Evolutionary conservation across 2,113 vertebrate species (phyloP).

Genomic region (Antechinus flavipes): DNA sequence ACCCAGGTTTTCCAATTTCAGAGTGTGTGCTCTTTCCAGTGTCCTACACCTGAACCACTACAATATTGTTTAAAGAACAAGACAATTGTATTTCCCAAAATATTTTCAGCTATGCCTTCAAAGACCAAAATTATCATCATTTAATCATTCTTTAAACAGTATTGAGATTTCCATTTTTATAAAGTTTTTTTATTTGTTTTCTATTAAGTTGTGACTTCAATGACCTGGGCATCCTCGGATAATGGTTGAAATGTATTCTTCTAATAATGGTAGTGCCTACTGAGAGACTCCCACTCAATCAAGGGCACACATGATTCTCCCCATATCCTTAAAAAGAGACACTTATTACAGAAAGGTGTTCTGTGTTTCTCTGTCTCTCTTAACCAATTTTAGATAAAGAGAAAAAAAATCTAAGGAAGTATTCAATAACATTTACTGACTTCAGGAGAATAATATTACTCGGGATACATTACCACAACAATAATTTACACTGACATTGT

Average conservation of each 20-base stretch:
- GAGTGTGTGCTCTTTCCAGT: neutral
- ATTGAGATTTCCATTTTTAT: neutral
- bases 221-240: neutral
- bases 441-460: neutral
- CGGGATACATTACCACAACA: neutral
- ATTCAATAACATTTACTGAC: neutral
- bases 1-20: neutral
- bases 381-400: neutral
- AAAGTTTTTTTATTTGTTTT: neutral
- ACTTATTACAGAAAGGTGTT: neutral
- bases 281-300: too few species aligned
- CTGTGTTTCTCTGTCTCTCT: too few species aligned
- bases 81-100: neutral
- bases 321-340: neutral
- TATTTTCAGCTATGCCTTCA: neutral
- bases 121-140: neutral
- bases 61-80: neutral
- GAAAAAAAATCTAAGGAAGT: neutral
- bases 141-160: neutral
- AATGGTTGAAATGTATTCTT: neutral
- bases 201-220: neutral
- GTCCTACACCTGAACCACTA: neutral
- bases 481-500: neutral
- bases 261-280: neutral
- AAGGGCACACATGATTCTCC: neutral